Percentiles rank a stretch among this genome's conserved stretches.
Conservation (phyloP, 92 coral and sea anemone species). For the Actinernus sp. region DNA sequence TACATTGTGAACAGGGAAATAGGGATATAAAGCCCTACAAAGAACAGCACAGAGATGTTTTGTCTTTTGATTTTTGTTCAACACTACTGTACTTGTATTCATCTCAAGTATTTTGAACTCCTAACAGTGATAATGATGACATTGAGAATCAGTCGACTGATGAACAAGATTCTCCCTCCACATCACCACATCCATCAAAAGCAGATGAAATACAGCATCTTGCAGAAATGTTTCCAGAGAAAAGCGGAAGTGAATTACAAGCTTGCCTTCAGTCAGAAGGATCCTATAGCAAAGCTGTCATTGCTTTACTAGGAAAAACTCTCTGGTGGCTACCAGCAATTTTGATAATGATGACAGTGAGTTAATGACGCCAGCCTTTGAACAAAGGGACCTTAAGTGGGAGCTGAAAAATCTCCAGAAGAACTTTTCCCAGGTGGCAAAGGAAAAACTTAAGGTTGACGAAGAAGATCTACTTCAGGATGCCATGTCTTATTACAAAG, state of each 20-base stretch:
- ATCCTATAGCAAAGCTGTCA: conserved; percentile 21
- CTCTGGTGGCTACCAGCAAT: not conserved
- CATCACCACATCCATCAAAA: conserved; percentile 7
- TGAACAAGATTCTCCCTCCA: not conserved
- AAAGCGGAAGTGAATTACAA: conserved; percentile 23
- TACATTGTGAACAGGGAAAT: too few species aligned
- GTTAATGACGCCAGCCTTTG: conserved; percentile 15
- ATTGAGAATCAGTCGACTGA: not conserved
- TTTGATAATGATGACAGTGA: conserved; percentile 31
- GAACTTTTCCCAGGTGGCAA: conserved; percentile 23
- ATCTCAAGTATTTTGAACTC: not conserved
- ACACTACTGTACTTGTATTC: too few species aligned
- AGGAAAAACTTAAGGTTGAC: conserved; percentile 47
- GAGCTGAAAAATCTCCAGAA: conserved; percentile 34
- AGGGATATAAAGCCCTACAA: too few species aligned
- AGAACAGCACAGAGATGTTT: too few species aligned
- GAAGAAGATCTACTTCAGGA: conserved; percentile 63
- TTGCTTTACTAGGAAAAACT: conserved; percentile 17
- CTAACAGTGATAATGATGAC: conserved; percentile 7
- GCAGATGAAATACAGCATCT: conserved; percentile 26
- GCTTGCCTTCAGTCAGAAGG: conserved; percentile 24
- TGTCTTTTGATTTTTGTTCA: too few species aligned
- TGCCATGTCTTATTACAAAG: conserved; percentile 71
- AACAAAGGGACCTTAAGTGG: conserved; percentile 9
- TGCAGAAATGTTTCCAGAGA: conserved; percentile 35